Evolutionary conservation across 2,888 invertebrate genomes (phyloP).

Genomic region (Ommatoiulus sabulosus): DNA sequence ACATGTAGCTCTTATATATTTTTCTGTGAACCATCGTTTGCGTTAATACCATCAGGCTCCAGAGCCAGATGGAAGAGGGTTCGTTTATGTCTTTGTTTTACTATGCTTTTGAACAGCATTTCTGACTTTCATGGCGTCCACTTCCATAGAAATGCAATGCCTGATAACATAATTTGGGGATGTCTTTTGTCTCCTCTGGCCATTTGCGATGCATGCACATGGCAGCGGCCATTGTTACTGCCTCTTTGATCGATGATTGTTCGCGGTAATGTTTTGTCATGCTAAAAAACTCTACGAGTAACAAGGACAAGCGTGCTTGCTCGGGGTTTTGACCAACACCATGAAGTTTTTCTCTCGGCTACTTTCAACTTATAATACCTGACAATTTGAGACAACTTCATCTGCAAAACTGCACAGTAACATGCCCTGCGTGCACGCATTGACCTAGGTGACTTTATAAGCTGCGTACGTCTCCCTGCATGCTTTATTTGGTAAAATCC

Average conservation of each 20-base stretch:
- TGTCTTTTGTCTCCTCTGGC: slow-evolving; percentile 37
- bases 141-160: no score
- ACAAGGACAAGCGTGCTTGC: background rate
- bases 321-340: slow-evolving; percentile 16
- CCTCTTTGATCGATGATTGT: slow-evolving; percentile 43
- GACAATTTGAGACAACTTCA: slow-evolving; percentile 35
- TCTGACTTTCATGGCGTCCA: no score
- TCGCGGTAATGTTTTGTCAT: slow-evolving; percentile 23
- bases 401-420: slow-evolving; percentile 13
- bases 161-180: background rate
- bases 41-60: no score
- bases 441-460: background rate
- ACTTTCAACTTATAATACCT: slow-evolving; percentile 16
- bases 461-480: background rate
- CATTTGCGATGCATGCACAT: background rate
- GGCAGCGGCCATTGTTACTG: slow-evolving; percentile 15
- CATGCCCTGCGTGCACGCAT: slow-evolving; percentile 9
- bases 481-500: no score
- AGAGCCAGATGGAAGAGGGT: no score
- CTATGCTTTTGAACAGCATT: no score
- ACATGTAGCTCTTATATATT: no score
- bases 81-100: no score
- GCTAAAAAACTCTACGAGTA: background rate
- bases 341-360: slow-evolving; percentile 18
- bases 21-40: no score